Conservation (phyloP, 1,140 invertebrate genomes). For the Diorhabda elongata region DNA sequence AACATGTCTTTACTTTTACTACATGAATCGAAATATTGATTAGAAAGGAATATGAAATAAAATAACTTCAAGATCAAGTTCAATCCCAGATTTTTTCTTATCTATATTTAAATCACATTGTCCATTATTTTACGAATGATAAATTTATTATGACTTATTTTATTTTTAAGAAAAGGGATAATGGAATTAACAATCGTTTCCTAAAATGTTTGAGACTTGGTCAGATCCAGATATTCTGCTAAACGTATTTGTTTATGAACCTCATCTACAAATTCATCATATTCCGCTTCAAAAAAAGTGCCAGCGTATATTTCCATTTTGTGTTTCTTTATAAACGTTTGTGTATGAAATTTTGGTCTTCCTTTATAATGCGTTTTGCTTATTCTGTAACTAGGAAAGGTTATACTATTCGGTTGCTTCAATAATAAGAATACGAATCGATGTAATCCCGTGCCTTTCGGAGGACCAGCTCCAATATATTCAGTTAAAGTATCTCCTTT, state of each 20-base stretch:
- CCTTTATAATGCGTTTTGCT: conserved; percentile 38
- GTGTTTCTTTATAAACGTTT: conserved; percentile 79
- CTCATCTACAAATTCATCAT: conserved; percentile 52
- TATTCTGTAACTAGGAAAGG: conserved; percentile 63
- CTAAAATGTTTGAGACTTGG: too few relatives aligned
- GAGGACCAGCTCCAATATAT: conserved; percentile 81
- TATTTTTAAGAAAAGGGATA: too few relatives aligned
- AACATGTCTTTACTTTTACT: too few relatives aligned
- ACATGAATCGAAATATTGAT: too few relatives aligned
- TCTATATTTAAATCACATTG: too few relatives aligned
- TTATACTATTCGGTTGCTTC: conserved; percentile 70
- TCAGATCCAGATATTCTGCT: too few relatives aligned
- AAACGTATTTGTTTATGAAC: conserved; percentile 3
- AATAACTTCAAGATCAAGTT: too few relatives aligned
- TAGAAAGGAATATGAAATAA: too few relatives aligned
- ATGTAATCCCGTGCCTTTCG: conserved; percentile 74
- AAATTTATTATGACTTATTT: too few relatives aligned
- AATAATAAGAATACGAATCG: conserved; percentile 86
- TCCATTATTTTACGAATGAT: too few relatives aligned
- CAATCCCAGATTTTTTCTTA: too few relatives aligned
- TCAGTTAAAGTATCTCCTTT: conserved; percentile 64
- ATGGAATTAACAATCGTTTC: too few relatives aligned
- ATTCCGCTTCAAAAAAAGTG: conserved; percentile 87
- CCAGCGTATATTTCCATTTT: conserved; percentile 80
- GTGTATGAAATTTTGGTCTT: conserved; percentile 63